A percentile compares a stretch with the other conserved stretches of the same genome.
phyloP scores from a whole-genome alignment of 1,140 invertebrate species.

The Pectinophora gossypiella region DNA sequence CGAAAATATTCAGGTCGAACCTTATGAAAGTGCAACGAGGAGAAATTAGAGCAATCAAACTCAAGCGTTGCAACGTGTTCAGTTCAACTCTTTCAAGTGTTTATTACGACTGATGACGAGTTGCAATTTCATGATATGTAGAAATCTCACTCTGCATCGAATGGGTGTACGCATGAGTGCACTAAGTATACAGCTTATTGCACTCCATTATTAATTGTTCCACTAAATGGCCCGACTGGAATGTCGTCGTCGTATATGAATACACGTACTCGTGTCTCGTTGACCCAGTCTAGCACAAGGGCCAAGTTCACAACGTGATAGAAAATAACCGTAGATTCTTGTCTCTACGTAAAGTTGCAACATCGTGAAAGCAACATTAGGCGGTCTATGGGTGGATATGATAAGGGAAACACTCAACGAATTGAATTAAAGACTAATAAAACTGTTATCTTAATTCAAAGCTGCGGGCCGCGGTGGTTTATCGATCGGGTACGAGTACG shows the following conservation, averaged over 20 bases:
- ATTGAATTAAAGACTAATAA: slow-evolving; percentile 53
- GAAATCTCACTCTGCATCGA: not conserved
- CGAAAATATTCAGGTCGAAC: not conserved
- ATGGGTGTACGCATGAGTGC: not conserved
- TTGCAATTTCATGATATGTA: not conserved
- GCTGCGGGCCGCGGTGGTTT: slow-evolving; percentile 25
- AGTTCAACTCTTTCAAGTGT: not conserved
- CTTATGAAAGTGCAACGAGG: not conserved
- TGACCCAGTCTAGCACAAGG: slow-evolving; percentile 26
- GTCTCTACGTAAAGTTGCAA: slow-evolving; percentile 26
- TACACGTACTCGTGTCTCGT: slow-evolving; percentile 13
- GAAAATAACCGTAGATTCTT: not conserved
- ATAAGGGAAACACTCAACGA: slow-evolving; percentile 35
- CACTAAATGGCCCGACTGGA: slow-evolving; percentile 10
- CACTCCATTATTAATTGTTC: slow-evolving; percentile 28
- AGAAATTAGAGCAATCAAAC: not conserved
- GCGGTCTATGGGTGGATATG: slow-evolving; percentile 26
- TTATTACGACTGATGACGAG: not conserved
- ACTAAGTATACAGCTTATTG: slow-evolving; percentile 12
- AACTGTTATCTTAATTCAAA: slow-evolving; percentile 60
- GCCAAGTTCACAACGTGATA: slow-evolving; percentile 25
- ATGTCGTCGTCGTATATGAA: slow-evolving; percentile 11
- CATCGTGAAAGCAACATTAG: slow-evolving; percentile 24
- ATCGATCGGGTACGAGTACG: no score
- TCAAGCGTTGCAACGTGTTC: not conserved